Evolutionary conservation across 2,888 invertebrate genomes (phyloP), one percentile per base, ranked within the genome.

Genomic region (Himalopsyche japonica): DNA sequence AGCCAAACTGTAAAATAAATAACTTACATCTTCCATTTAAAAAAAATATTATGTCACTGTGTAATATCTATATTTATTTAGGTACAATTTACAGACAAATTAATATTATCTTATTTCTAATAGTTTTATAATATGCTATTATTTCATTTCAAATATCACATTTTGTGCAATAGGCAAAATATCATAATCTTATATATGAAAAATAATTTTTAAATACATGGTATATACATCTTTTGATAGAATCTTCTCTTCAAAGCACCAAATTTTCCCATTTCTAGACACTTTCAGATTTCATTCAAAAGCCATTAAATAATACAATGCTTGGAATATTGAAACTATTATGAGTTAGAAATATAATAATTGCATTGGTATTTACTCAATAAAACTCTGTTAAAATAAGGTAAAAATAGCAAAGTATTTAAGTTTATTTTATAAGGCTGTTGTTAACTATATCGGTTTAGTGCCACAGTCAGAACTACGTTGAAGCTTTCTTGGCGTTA

Each of bases 141-240:
- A 79, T 82, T 82, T 82, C 30, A 43, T 49, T 82, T 70, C 70
- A 70, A 82, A 79, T 82, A 82, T 82, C 82, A 82, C 82, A 82
- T 57, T 49, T 82, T 64, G 79, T 79, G 64, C 64, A 82, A 82
- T 79, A 79, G 82, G 82, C 79, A 82, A 79, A 82, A 82, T 82
- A 82, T 82, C 76, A 76, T 64, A 47, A 70, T 70, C 70, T 70
- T 70, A 70, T 70, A 70, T 47, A 79, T 20, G 24, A 79, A 79
- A 30, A 77, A 77, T 77, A 82, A 43, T 37, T 43, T 37, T 78
- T 82, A 43, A 34, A 82, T 82, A 78, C 79, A 34, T 70, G 78
- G 78, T 49, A 77, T 78, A 82, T 82, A 82, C 49, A 34, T 18
- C 43, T 76, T 76, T 27, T 76, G 76, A 76, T 80, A 82, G 32